Evolutionary conservation across 2,888 invertebrate genomes (phyloP).

Genomic region (Lochmaea crataegi): DNA sequence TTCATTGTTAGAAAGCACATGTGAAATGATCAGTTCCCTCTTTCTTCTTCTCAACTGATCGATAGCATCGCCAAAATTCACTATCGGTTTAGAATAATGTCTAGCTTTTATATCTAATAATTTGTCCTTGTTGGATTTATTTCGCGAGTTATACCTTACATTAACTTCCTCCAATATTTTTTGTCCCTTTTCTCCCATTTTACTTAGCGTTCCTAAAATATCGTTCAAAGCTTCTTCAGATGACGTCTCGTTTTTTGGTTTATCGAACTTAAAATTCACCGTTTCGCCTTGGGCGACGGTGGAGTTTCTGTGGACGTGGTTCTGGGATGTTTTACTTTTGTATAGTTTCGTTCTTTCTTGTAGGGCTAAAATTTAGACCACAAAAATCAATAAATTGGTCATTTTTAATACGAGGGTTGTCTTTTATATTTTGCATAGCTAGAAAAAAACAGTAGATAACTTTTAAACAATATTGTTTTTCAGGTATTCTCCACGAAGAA

Average conservation of each 20-base stretch:
- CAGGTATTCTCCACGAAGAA: too few species aligned
- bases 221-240: constrained; percentile 72
- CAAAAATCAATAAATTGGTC: neutral
- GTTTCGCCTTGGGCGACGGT: constrained; percentile 66
- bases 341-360: constrained; percentile 24
- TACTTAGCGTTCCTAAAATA: constrained; percentile 69
- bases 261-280: constrained; percentile 56
- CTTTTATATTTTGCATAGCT: too few species aligned
- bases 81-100: constrained; percentile 57
- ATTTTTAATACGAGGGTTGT: too few species aligned
- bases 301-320: constrained; percentile 67
- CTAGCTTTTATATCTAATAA: constrained; percentile 53
- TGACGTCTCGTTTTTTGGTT: constrained; percentile 58
- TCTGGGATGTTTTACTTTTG: constrained; percentile 29
- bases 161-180: constrained; percentile 70
- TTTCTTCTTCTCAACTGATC: constrained; percentile 61
- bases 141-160: constrained; percentile 56
- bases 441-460: too few species aligned
- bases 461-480: too few species aligned
- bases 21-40: constrained; percentile 68
- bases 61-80: constrained; percentile 57
- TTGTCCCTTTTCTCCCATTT: constrained; percentile 71
- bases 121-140: constrained; percentile 26
- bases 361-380: constrained; percentile 11
- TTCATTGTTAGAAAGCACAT: constrained; percentile 68